Evolutionary conservation across 2,888 invertebrate genomes (phyloP).

Genomic region (Tribolium freemani): DNA sequence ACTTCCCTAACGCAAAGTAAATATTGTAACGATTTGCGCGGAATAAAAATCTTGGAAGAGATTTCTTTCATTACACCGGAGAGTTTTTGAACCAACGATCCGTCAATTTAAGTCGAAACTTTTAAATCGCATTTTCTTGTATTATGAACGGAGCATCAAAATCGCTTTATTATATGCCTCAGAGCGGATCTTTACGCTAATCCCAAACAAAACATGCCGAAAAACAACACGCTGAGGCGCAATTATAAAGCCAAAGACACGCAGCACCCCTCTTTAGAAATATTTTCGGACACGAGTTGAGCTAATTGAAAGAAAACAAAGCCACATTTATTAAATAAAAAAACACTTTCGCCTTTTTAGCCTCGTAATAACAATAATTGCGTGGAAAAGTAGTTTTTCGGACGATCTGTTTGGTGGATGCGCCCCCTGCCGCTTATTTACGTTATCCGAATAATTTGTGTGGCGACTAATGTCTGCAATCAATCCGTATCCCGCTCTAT

Average conservation of each 20-base stretch:
- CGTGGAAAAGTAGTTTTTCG: no score
- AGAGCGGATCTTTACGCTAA: constrained; percentile 24
- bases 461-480: no score
- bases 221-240: background rate
- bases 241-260: no score
- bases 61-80: constrained; percentile 1
- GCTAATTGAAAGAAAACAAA: no score
- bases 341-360: no score
- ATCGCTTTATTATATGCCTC: constrained; percentile 6
- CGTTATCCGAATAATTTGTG: no score
- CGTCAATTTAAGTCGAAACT: constrained; percentile 19
- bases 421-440: no score
- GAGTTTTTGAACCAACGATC: constrained; percentile 1
- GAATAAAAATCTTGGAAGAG: background rate
- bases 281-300: no score
- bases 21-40: constrained; percentile 6
- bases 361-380: no score
- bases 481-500: background rate
- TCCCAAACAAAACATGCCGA: constrained; percentile 23
- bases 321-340: no score
- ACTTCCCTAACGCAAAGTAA: constrained; percentile 12
- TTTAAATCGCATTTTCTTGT: constrained; percentile 26
- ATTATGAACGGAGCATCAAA: constrained; percentile 17
- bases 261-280: no score
- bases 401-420: no score